phyloP scores from a whole-genome alignment of 2,113 vertebrate genomes.

The Ursus arctos region DNA sequence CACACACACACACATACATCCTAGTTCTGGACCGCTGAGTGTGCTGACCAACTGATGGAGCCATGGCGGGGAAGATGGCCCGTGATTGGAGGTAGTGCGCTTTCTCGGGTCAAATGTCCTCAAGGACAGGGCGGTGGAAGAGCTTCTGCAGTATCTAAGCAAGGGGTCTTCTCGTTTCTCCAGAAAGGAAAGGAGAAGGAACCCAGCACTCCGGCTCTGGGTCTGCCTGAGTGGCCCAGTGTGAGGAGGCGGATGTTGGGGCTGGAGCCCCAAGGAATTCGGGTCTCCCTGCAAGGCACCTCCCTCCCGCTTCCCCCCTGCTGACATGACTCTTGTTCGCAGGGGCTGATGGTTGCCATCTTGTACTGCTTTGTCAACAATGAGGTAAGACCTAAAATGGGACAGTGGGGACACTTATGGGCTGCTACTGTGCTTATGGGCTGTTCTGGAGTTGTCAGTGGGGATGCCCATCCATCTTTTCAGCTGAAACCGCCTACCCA shows the following conservation, averaged over 20 bases:
- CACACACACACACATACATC: too few relatives aligned
- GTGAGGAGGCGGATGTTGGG: background rate
- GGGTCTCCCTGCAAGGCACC: accelerated
- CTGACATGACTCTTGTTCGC: slow-evolving; percentile 66
- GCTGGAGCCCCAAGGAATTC: background rate
- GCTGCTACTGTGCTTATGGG: background rate
- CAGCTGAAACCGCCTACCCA: background rate
- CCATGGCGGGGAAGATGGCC: background rate
- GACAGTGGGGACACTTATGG: background rate
- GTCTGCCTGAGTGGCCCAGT: background rate
- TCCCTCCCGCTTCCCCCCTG: background rate
- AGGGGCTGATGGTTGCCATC: slow-evolving; percentile 94
- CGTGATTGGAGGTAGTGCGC: accelerated
- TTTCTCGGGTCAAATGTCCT: background rate
- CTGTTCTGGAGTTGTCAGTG: background rate
- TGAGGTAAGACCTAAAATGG: slow-evolving; percentile 89
- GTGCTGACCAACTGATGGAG: background rate
- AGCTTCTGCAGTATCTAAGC: background rate
- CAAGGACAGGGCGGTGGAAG: background rate
- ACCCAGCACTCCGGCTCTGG: background rate
- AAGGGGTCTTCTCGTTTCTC: background rate
- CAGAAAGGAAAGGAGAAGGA: background rate
- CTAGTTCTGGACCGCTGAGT: background rate
- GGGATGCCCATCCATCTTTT: background rate
- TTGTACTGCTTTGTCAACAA: slow-evolving; percentile 95